Conservation (phyloP, 35 echinoderm and acorn worm species). For the Ophiothrix spiculata region DNA sequence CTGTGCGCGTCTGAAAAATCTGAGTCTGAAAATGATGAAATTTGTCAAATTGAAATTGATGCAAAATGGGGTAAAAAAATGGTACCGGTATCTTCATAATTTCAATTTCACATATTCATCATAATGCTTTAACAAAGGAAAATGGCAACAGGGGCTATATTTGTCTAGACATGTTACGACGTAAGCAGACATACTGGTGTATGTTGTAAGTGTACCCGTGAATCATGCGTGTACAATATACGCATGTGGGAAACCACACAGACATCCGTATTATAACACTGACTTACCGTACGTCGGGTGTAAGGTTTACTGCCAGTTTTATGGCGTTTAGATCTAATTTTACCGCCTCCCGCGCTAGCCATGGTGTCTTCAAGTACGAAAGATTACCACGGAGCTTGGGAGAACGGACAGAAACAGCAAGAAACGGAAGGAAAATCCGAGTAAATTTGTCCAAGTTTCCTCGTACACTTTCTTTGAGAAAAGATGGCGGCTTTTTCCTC, state of each 20-base stretch:
- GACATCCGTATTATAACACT: background rate
- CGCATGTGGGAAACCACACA: background rate
- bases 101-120: too few species aligned
- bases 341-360: slow-evolving; percentile 85
- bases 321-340: slow-evolving; percentile 75
- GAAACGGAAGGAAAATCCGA: background rate
- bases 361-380: slow-evolving; percentile 43
- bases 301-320: slow-evolving; percentile 65
- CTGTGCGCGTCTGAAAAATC: too few species aligned
- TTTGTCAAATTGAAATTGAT: too few species aligned
- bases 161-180: too few species aligned
- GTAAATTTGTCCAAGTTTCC: slow-evolving; percentile 17
- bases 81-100: too few species aligned
- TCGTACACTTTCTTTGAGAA: slow-evolving; percentile 34
- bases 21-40: too few species aligned
- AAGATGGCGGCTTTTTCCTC: slow-evolving; percentile 97
- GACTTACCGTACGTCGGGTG: slow-evolving; percentile 71
- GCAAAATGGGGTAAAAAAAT: too few species aligned
- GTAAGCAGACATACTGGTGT: too few species aligned
- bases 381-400: slow-evolving; percentile 51
- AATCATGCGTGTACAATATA: background rate
- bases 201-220: too few species aligned
- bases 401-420: slow-evolving; percentile 25
- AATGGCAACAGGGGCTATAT: too few species aligned
- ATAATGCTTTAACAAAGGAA: too few species aligned